Evolutionary conservation across 2,888 invertebrate genomes (phyloP).

Genomic region (Drosophila rellima): DNA sequence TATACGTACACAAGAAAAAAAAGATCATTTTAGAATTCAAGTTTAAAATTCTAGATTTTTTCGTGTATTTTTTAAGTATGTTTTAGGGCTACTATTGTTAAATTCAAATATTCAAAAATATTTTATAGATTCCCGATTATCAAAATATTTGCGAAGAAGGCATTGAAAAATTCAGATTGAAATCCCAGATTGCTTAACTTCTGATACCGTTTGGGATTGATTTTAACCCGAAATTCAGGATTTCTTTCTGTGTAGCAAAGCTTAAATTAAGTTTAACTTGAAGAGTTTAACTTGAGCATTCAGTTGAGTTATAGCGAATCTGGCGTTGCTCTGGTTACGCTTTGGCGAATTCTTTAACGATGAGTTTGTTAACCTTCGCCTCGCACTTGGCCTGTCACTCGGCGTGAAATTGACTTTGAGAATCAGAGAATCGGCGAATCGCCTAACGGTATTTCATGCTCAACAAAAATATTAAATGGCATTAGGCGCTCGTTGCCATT

Average conservation of each 20-base stretch:
- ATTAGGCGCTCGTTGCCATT: slow-evolving; percentile 24
- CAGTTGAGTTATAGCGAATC: slow-evolving; percentile 58
- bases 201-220: too few species aligned
- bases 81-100: too few species aligned
- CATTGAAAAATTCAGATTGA: too few species aligned
- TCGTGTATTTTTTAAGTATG: too few species aligned
- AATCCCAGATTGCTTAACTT: too few species aligned
- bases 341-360: slow-evolving; percentile 65
- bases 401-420: slow-evolving; percentile 56
- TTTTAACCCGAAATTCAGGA: neutral
- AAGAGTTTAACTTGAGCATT: slow-evolving; percentile 17
- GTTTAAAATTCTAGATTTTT: too few species aligned
- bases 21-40: too few species aligned
- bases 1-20: too few species aligned
- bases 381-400: slow-evolving; percentile 43
- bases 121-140: too few species aligned
- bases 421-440: slow-evolving; percentile 31
- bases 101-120: too few species aligned
- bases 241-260: slow-evolving; percentile 13
- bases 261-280: slow-evolving; percentile 42
- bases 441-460: slow-evolving; percentile 43
- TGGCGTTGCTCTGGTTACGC: slow-evolving; percentile 70
- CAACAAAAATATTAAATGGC: slow-evolving; percentile 41
- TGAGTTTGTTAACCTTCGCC: slow-evolving; percentile 70
- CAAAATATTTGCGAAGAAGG: too few species aligned